Base-by-base conservation (phyloP, 1,140 invertebrate genomes). In the Triops longicaudatus region DNA sequence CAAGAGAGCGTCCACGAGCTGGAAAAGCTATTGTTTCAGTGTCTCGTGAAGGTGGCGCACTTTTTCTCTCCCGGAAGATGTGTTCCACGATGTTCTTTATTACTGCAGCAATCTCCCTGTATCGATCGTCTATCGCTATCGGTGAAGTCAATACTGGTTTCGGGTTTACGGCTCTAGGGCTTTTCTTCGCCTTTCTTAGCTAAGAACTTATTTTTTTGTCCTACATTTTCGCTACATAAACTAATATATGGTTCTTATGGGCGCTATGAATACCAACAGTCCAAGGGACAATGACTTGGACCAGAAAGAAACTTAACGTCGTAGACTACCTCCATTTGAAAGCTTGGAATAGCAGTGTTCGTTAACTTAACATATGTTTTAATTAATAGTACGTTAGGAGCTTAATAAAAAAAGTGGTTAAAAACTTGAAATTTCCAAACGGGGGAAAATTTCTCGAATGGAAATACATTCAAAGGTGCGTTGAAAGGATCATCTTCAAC, bases 111-210 rank as follows among this genome's bases (percentile, higher is more conserved):
- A 63, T 63, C 50, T 63, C 50, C 14, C 10, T 63, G 14, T 14
- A 63, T 63, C 50, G 50, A 63, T 63, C 50, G 50, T 63, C 50
- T 63, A 63, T 63, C 50, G 50, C 50, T 63, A 63, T 63, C 50
- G 50, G n/a, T 63, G 50, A 63, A 63, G 50, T 14, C 50, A 63
- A 63, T 14, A 63, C 50, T 63, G 50, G 1, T 63, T 63, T 63
- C 31, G 17, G 50, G 50, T 63, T 17, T n/a, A 63, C 17, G 50
- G 50, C 50, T 63, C 50, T 22, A 63, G 22, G 50, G 50, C 50
- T 63, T 63, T 63, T 22, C 50, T 37, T 9, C 50, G 50, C 50
- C 50, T 63, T 63, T 37, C 31, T 37, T 2, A 2, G 31, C 31
- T 37, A 37, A 22, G 22, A 63, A 63, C 4, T 17, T 63, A 17